These are phyloP conservation scores for Dryocosmus kuriphilus DNA, from an alignment of 2,888 invertebrate species.

Conservation along the genomic window DNA sequence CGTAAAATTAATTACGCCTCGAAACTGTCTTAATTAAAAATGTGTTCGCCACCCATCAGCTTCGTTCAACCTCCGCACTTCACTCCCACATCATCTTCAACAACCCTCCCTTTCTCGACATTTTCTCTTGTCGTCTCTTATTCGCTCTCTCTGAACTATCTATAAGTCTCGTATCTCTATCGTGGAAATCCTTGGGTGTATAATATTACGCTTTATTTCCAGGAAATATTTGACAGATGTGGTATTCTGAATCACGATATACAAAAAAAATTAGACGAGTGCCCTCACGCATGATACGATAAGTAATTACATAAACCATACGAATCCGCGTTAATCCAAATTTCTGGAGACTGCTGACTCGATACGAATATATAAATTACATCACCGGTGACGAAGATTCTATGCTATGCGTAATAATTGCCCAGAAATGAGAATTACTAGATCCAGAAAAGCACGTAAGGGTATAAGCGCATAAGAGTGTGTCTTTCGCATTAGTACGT, in stretches of 20 bases:
- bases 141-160: conserved; percentile 26
- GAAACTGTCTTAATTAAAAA: conserved; percentile 77
- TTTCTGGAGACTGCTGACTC: neutral
- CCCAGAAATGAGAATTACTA: neutral
- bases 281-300: neutral
- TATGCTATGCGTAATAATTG: neutral
- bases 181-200: conserved; percentile 17
- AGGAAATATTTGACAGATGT: conserved; percentile 37
- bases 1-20: conserved; percentile 76
- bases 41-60: conserved; percentile 70
- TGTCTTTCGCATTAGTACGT: no score
- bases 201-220: conserved; percentile 34
- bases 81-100: conserved; percentile 33
- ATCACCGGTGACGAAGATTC: neutral
- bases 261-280: conserved; percentile 18
- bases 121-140: conserved; percentile 41
- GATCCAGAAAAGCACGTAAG: no score
- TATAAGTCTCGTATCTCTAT: conserved; percentile 36
- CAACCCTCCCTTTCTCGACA: conserved; percentile 45
- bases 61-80: conserved; percentile 53
- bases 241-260: conserved; percentile 27
- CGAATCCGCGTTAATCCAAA: neutral
- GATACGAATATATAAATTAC: neutral
- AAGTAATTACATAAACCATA: conserved; percentile 6
- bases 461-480: no score